Percentiles rank a stretch among this genome's conserved stretches.
These are phyloP conservation scores for Saccopteryx bilineata DNA, from an alignment of 2,113 vertebrate genomes.

Conservation along the genomic window DNA sequence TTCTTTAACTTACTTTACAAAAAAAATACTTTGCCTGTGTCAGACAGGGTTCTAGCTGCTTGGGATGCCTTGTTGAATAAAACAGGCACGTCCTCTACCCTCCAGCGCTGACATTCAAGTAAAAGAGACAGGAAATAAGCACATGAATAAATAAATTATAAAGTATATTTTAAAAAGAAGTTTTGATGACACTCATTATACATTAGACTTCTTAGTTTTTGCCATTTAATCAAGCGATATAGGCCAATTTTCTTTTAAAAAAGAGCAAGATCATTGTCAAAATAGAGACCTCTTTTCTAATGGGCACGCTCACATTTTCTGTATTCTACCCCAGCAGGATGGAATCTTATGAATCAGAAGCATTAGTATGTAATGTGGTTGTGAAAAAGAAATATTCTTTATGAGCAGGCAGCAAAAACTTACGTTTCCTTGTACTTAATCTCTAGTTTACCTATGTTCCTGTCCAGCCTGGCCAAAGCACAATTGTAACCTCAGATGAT, in stretches of 20 bases:
- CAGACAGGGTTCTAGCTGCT: neutral
- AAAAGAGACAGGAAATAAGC: neutral
- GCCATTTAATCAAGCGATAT: neutral
- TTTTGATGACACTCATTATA: neutral
- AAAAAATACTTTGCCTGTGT: neutral
- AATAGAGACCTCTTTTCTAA: constrained; percentile 8
- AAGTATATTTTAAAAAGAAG: neutral
- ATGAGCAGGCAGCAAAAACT: neutral
- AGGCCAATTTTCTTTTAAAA: constrained; percentile 3
- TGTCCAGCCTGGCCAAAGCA: neutral
- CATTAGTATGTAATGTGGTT: neutral
- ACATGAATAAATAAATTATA: neutral
- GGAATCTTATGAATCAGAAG: constrained; percentile 13
- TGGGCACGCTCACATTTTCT: neutral
- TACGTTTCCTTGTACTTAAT: neutral
- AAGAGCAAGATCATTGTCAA: constrained; percentile 52
- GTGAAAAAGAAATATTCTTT: constrained; percentile 1
- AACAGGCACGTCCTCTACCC: neutral
- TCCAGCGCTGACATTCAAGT: neutral
- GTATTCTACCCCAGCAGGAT: neutral
- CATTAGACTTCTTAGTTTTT: neutral
- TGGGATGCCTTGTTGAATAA: neutral
- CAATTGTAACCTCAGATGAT: neutral
- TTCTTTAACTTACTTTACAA: neutral
- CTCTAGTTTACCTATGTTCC: neutral